Conservation (phyloP, 1,140 invertebrate genomes). For the Pseudoatta argentina region DNA sequence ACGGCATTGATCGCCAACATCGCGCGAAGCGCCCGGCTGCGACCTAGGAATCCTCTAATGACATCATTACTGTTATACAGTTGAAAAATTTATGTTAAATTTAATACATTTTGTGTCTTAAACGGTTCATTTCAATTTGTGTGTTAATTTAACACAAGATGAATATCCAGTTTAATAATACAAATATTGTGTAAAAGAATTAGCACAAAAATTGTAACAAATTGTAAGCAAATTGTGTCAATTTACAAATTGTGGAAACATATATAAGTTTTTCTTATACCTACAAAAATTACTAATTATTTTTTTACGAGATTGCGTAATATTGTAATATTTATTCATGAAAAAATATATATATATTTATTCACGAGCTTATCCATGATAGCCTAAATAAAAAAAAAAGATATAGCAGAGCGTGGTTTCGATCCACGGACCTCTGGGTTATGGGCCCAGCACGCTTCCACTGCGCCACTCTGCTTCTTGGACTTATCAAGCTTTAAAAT, state of each 20-base stretch:
- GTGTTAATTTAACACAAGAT: no score
- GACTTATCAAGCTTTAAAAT: background rate
- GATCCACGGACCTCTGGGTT: conserved; percentile 99
- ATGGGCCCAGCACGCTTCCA: conserved; percentile 99
- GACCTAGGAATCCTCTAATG: background rate
- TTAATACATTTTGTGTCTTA: no score
- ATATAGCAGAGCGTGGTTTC: conserved; percentile 95
- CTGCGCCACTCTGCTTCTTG: conserved; percentile 96
- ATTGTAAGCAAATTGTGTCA: no score
- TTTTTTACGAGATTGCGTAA: background rate
- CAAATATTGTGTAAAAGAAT: no score
- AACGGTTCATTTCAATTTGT: no score
- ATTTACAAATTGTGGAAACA: no score
- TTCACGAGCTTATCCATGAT: background rate
- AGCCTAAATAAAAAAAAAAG: background rate
- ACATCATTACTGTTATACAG: background rate
- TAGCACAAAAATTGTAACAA: no score
- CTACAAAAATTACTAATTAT: background rate
- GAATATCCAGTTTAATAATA: no score
- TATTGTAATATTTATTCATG: no score
- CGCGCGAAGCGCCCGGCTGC: background rate
- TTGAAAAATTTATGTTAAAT: no score
- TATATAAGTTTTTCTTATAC: background rate
- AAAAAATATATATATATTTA: background rate
- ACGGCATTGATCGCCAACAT: conserved; percentile 37